Conservation (phyloP, 2,797 vertebrate genomes). For the Anomalospiza imberbis region DNA sequence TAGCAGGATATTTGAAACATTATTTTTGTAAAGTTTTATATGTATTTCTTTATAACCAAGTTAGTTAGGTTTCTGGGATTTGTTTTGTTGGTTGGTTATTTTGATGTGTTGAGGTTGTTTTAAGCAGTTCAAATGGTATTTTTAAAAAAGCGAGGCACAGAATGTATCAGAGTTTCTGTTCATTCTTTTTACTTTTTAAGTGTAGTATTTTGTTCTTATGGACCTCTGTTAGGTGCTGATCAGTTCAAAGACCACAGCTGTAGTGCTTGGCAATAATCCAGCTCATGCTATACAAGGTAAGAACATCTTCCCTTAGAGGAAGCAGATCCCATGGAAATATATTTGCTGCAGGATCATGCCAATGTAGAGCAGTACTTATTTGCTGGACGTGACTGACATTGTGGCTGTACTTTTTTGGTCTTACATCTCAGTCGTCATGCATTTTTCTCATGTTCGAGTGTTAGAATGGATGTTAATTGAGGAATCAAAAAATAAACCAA, state of each 20-base stretch:
- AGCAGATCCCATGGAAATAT: not conserved
- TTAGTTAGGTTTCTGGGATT: not conserved
- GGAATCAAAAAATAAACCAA: not conserved
- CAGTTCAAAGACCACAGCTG: not conserved
- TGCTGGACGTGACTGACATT: not conserved
- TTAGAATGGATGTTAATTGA: not conserved
- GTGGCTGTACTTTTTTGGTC: not conserved
- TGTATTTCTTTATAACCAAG: not conserved
- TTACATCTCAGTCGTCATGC: accelerated
- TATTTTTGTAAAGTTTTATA: not conserved
- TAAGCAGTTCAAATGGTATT: not conserved
- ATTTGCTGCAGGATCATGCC: not conserved
- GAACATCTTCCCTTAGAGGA: not conserved
- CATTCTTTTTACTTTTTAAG: not conserved
- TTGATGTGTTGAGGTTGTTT: not conserved
- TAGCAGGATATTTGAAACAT: not conserved
- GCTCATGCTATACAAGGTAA: not conserved
- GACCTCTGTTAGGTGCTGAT: not conserved
- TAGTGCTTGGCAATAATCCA: not conserved
- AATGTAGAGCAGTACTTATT: not conserved
- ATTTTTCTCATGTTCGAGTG: not conserved
- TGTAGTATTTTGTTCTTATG: not conserved
- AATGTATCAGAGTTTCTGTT: not conserved
- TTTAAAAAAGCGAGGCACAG: not conserved
- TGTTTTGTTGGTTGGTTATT: not conserved